These are phyloP conservation scores for Tethya wilhelma DNA, from an alignment of 37 sponge, comb jelly and placozoan species.

Conservation along the genomic window DNA sequence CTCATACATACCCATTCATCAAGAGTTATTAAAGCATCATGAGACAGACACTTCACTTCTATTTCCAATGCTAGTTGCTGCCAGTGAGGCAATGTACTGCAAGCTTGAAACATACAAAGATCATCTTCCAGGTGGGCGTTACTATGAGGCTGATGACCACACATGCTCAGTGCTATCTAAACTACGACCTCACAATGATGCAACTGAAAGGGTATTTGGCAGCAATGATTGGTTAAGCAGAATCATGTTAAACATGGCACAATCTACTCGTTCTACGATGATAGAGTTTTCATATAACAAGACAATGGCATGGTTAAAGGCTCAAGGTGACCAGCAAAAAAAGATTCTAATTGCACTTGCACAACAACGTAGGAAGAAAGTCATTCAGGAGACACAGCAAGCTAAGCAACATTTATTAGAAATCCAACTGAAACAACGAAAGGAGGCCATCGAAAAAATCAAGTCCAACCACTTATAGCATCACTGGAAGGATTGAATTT, in stretches of 20 bases:
- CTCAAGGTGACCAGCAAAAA: background rate
- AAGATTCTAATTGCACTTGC: background rate
- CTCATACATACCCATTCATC: background rate
- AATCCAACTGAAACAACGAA: background rate
- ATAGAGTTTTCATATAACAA: constrained; percentile 2
- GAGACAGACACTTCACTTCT: background rate
- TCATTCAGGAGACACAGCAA: background rate
- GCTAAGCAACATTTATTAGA: background rate
- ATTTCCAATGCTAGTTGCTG: constrained; percentile 12
- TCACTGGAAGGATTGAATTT: background rate
- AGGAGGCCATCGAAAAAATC: background rate
- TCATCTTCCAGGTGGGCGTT: constrained; percentile 29
- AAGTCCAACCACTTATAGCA: background rate
- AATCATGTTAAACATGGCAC: background rate
- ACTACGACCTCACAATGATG: constrained; percentile 37
- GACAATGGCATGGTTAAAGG: constrained; percentile 2
- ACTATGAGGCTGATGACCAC: constrained; percentile 14
- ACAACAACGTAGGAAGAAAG: background rate
- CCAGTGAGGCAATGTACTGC: background rate
- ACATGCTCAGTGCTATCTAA: background rate
- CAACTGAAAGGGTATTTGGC: constrained; percentile 26
- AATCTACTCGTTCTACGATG: constrained; percentile 1
- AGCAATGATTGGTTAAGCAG: constrained; percentile 13
- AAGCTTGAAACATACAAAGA: constrained; percentile 7
- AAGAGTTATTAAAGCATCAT: background rate